Percentiles rank a stretch among this genome's conserved stretches.
phyloP scores from a whole-genome alignment of 1,140 invertebrate species.

The Nymphalis io region DNA sequence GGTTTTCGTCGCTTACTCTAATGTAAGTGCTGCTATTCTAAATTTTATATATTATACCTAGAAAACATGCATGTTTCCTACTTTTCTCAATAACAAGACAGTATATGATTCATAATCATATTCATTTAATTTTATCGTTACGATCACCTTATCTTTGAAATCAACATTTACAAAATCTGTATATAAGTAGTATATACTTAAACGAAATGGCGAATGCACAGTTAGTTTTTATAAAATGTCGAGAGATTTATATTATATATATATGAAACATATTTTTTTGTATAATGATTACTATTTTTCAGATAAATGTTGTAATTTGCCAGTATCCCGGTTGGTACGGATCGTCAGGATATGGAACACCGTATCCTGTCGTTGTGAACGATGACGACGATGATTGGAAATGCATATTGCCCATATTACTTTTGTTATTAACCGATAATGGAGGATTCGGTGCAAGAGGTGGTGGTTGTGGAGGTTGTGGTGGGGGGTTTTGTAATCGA shows the following conservation, averaged over 20 bases:
- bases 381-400: slow-evolving; percentile 45
- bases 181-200: too few species aligned
- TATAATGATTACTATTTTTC: slow-evolving; percentile 20
- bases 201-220: too few species aligned
- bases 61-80: background rate
- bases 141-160: too few species aligned
- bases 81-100: background rate
- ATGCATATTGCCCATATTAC: slow-evolving; percentile 48
- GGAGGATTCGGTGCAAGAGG: slow-evolving; percentile 9
- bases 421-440: slow-evolving; percentile 43
- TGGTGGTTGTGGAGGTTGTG: slow-evolving; percentile 14
- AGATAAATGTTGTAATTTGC: slow-evolving; percentile 44
- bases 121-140: background rate
- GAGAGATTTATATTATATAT: background rate
- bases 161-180: too few species aligned
- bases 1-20: slow-evolving; percentile 36
- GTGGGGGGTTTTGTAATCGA: slow-evolving; percentile 35
- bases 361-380: slow-evolving; percentile 48
- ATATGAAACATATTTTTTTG: too few species aligned
- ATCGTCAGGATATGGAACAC: slow-evolving; percentile 32
- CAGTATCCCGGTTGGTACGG: slow-evolving; percentile 43
- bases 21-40: slow-evolving; percentile 36
- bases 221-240: background rate
- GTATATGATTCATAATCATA: background rate
- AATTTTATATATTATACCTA: background rate